Percentiles rank a stretch among this genome's conserved stretches.
phyloP scores from a whole-genome alignment of 2,797 vertebrate genomes.

The Liasis olivaceus region DNA sequence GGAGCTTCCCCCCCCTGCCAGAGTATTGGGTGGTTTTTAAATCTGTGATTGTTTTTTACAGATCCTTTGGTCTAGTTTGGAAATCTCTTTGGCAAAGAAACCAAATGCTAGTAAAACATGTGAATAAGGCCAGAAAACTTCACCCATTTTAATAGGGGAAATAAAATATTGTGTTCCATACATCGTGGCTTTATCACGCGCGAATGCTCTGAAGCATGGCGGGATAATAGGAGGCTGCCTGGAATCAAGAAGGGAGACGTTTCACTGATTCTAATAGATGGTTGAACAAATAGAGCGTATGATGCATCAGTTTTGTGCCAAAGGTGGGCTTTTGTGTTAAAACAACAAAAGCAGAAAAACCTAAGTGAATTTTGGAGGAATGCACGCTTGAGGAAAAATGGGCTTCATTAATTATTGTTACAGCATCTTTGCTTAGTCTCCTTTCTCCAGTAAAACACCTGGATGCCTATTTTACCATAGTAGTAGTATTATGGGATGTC shows the following conservation, averaged over 20 bases:
- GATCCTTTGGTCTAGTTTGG: background rate
- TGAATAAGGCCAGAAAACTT: background rate
- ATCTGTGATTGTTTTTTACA: background rate
- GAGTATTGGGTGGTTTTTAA: fast-evolving
- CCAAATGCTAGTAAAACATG: background rate
- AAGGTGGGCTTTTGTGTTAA: background rate
- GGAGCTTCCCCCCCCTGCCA: background rate
- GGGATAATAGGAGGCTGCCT: background rate
- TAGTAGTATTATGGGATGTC: too few species aligned
- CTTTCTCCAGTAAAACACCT: background rate
- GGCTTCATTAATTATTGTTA: background rate
- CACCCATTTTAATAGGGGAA: background rate
- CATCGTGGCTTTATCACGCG: background rate
- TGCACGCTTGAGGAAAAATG: background rate
- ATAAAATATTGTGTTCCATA: background rate
- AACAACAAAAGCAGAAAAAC: too few species aligned
- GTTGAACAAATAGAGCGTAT: background rate
- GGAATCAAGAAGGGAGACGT: background rate
- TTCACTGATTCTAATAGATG: background rate
- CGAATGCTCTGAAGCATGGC: background rate
- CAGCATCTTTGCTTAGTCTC: background rate
- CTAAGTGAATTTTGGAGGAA: background rate
- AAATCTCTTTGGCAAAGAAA: fast-evolving
- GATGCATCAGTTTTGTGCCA: too few species aligned
- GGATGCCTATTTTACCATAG: too few species aligned